phyloP scores from a whole-genome alignment of 2,888 invertebrate species.

The Pyrrhia umbra region DNA sequence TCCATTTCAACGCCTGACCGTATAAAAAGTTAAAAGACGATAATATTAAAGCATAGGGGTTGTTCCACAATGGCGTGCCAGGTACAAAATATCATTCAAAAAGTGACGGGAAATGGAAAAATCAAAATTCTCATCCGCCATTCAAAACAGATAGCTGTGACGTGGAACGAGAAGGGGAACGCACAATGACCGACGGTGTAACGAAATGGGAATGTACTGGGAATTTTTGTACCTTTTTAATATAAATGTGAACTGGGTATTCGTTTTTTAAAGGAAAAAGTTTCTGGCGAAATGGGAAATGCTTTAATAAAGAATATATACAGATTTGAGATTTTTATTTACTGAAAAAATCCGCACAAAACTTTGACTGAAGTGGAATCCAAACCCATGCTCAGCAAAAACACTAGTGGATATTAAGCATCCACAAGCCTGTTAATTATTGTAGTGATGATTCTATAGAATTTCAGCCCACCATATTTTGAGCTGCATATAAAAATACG shows the following conservation, averaged over 20 bases:
- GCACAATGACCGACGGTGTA: conserved; percentile 65
- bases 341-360: too few relatives aligned
- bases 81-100: conserved; percentile 76
- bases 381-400: too few relatives aligned
- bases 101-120: conserved; percentile 85
- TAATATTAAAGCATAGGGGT: conserved; percentile 77
- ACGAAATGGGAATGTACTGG: conserved; percentile 53
- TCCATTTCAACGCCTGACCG: conserved; percentile 64
- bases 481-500: too few relatives aligned
- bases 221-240: conserved; percentile 19
- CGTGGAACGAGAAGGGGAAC: conserved; percentile 34
- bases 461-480: too few relatives aligned
- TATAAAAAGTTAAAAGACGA: conserved; percentile 70
- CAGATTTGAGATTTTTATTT: not conserved
- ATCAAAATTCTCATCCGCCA: conserved; percentile 80
- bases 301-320: not conserved
- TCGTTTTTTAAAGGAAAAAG: conserved; percentile 17
- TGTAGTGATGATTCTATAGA: too few relatives aligned
- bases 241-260: conserved; percentile 32
- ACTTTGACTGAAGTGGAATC: too few relatives aligned
- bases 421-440: too few relatives aligned
- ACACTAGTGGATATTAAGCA: too few relatives aligned
- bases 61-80: conserved; percentile 73
- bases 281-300: conserved; percentile 8
- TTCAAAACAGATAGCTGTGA: conserved; percentile 76